Conservation (phyloP, 2,797 vertebrate species). For the Melopsittacus undulatus region DNA sequence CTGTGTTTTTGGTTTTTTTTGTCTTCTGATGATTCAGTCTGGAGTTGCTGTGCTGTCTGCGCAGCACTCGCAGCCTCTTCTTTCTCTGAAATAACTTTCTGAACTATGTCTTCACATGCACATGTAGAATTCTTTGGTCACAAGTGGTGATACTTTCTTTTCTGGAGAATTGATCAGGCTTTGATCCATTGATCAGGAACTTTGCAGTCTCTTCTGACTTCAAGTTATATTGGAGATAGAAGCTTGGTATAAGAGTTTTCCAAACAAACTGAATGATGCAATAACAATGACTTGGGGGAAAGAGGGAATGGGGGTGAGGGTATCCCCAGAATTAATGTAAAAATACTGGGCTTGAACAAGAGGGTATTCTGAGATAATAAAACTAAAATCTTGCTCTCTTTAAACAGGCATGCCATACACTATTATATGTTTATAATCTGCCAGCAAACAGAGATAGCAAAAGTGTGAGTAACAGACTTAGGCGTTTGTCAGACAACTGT, state of each 20-base stretch:
- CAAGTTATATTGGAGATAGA: neutral
- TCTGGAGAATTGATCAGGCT: neutral
- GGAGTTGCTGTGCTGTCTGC: neutral
- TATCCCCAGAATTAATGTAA: neutral
- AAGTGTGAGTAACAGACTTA: constrained; percentile 91
- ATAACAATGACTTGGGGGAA: neutral
- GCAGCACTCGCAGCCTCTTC: neutral
- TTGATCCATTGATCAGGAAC: neutral
- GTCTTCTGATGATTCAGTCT: neutral
- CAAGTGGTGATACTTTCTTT: neutral
- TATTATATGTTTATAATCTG: constrained; percentile 96
- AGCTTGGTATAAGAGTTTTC: neutral
- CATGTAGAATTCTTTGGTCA: neutral
- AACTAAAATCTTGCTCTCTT: constrained; percentile 8
- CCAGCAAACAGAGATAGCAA: constrained; percentile 92
- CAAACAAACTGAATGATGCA: neutral
- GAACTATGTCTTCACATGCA: neutral
- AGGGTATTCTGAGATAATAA: neutral
- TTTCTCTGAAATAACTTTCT: neutral
- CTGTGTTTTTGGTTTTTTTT: neutral
- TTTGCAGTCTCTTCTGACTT: neutral
- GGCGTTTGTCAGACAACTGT: constrained; percentile 96
- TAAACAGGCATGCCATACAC: constrained; percentile 90
- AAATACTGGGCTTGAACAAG: neutral
- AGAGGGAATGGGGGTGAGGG: neutral